Base-by-base conservation (phyloP, 30 jellyfish, hydroid and myxozoan genomes). In the Clytia hemisphaerica region DNA sequence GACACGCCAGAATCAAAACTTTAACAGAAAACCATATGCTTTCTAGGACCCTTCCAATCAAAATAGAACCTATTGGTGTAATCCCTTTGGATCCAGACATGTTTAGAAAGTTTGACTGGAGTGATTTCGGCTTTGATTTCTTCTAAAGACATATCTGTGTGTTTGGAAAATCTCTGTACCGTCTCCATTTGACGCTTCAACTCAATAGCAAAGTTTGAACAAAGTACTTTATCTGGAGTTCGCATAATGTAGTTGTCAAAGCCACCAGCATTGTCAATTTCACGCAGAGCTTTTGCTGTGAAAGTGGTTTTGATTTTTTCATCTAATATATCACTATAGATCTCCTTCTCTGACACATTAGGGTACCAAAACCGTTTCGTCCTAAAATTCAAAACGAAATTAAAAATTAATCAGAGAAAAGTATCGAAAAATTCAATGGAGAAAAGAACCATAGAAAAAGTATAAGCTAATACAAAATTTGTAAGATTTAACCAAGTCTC, bases 211-310 rank as follows among this genome's bases (percentile, higher is more conserved):
- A 58, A 65, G 46, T 84, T 60, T 21, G 95, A 83, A 29, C 40
- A 50, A 49, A 83, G 35, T 7, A 71, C 53, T 29, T 71, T 75
- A 7, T 74, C 86, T 48, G 90, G 95, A 25, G 95, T 83, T 47
- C 77, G 71, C 16, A 83, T 61, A 68, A 83, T 83, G 44, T 83
- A 83, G 25, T 84, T 72, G 47, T 83, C 95, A 75, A 83, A 83
- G n/a, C 95, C 95, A 9, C 95, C 95, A 1, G 85, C 85, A 57
- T 61, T 46, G 51, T 83, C 95, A 2, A 83, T 83, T 18, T 69
- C 36, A 31, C 82, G 80, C 61, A 83, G 63, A 1, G 95, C 95
- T 65, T 75, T 73, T 28, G 65, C 61, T 9, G 86, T 83, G 14
- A 74, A 84, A 36, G 77, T 67, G 28, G 61, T 29, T 6, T 63